A percentile compares a stretch with the other conserved stretches of the same genome.
These are phyloP conservation scores for Aspidoscelis tigris DNA, from an alignment of 2,113 vertebrate genomes.

Conservation along the genomic window DNA sequence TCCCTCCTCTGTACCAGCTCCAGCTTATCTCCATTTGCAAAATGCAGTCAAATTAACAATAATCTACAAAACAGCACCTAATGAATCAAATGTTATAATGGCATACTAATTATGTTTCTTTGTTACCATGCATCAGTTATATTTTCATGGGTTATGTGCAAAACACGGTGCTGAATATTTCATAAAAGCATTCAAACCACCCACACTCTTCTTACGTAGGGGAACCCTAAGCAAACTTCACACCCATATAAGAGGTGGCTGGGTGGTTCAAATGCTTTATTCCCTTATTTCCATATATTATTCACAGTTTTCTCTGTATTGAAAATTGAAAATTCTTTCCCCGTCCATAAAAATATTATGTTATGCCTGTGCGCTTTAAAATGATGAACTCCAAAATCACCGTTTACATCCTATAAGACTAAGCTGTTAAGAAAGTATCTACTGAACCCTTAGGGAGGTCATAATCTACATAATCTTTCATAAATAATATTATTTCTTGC, in stretches of 20 bases:
- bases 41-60: no score
- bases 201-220: no score
- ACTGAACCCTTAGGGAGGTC: constrained; percentile 1
- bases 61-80: background rate
- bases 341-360: background rate
- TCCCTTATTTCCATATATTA: background rate
- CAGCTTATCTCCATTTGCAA: background rate
- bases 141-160: no score
- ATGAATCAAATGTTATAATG: background rate
- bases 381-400: background rate
- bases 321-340: background rate
- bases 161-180: no score
- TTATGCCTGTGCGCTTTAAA: background rate
- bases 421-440: constrained; percentile 3
- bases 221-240: no score
- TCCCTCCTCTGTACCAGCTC: background rate
- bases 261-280: background rate
- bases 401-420: background rate
- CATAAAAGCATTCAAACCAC: no score
- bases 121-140: background rate
- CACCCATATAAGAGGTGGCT: background rate
- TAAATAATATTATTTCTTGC: background rate
- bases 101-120: background rate
- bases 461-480: constrained; percentile 21
- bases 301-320: background rate